phyloP scores from a whole-genome alignment of 2,888 invertebrate species.

The Allygus modestus region DNA sequence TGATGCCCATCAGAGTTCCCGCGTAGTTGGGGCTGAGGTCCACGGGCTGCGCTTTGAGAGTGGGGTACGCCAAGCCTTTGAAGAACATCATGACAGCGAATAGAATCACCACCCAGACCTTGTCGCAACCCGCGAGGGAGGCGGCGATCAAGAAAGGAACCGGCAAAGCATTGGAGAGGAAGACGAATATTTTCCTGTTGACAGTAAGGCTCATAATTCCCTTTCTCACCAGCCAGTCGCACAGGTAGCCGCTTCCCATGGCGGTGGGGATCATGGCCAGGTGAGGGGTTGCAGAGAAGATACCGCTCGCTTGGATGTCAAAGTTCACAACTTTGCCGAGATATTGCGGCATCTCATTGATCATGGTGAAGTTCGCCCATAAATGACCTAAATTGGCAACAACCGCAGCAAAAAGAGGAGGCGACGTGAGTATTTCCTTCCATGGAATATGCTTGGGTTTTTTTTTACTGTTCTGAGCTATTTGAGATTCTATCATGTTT shows the following conservation, averaged over 20 bases:
- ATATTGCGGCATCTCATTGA: slow-evolving; percentile 29
- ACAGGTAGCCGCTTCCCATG: slow-evolving; percentile 72
- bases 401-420: background rate
- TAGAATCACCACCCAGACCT: background rate
- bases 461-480: background rate
- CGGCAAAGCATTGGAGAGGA: slow-evolving; percentile 42
- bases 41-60: slow-evolving; percentile 5
- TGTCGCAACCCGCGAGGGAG: slow-evolving; percentile 43
- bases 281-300: slow-evolving; percentile 86
- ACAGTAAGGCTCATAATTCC: background rate
- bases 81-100: slow-evolving; percentile 51
- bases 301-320: slow-evolving; percentile 77
- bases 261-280: slow-evolving; percentile 88
- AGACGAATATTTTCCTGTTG: slow-evolving; percentile 41
- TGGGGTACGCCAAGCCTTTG: slow-evolving; percentile 43
- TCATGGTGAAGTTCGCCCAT: slow-evolving; percentile 40
- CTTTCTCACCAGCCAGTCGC: background rate
- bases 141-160: slow-evolving; percentile 39
- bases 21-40: slow-evolving; percentile 50
- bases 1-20: slow-evolving; percentile 48
- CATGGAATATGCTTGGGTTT: slow-evolving; percentile 24
- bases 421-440: background rate
- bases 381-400: slow-evolving; percentile 3
- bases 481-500: slow-evolving; percentile 70
- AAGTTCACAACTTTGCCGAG: slow-evolving; percentile 15